phyloP scores from a whole-genome alignment of 1,140 invertebrate genomes.

The Mactra quadrangularis region DNA sequence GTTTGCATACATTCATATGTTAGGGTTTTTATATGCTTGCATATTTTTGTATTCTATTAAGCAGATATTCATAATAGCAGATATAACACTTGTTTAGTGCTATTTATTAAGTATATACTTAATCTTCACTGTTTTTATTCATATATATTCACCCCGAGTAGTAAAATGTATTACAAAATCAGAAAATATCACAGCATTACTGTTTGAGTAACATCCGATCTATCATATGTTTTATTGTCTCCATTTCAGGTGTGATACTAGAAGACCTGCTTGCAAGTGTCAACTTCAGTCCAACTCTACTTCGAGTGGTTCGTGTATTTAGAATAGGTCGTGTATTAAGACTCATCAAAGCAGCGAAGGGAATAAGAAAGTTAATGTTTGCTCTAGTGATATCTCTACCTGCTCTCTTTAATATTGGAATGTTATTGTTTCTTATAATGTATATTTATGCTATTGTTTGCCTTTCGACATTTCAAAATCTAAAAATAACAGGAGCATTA shows the following conservation, averaged over 20 bases:
- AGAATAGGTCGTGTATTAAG: slow-evolving; percentile 96
- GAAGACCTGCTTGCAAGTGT: slow-evolving; percentile 87
- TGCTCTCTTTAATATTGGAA: slow-evolving; percentile 97
- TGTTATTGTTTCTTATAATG: slow-evolving; percentile 95
- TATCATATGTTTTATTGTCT: slow-evolving; percentile 33
- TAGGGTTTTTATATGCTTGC: too few species aligned
- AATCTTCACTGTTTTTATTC: too few species aligned
- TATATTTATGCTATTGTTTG: slow-evolving; percentile 98
- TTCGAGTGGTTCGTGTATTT: slow-evolving; percentile 97
- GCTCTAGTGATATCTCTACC: slow-evolving; percentile 97
- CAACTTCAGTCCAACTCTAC: slow-evolving; percentile 95
- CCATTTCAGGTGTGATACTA: slow-evolving; percentile 79
- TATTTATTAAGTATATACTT: too few species aligned
- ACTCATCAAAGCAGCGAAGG: slow-evolving; percentile 98
- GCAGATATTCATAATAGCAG: too few species aligned
- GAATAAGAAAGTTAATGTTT: slow-evolving; percentile 97
- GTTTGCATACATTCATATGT: too few species aligned
- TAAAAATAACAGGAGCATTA: slow-evolving; percentile 94
- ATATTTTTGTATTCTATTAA: too few species aligned
- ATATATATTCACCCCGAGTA: too few species aligned
- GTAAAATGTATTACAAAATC: too few species aligned
- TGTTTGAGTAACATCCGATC: slow-evolving; percentile 53
- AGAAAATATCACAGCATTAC: too few species aligned
- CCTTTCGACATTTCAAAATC: slow-evolving; percentile 97
- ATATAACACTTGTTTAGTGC: too few species aligned